Evolutionary conservation across 2,888 invertebrate genomes (phyloP).

Genomic region (Charanyca ferruginea): DNA sequence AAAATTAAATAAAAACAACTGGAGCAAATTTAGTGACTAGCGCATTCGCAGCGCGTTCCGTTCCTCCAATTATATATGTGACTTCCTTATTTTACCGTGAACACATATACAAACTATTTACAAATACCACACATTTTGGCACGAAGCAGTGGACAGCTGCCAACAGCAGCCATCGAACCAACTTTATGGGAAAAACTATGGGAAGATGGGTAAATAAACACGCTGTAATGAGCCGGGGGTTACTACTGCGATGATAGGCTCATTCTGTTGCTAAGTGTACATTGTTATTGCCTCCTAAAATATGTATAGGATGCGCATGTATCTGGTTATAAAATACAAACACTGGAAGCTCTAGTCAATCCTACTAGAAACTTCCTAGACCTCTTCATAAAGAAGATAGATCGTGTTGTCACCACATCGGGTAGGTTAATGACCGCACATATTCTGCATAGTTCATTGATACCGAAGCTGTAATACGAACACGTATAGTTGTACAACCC

Average conservation of each 20-base stretch:
- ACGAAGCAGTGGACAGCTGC: slow-evolving; percentile 45
- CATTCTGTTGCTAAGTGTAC: slow-evolving; percentile 27
- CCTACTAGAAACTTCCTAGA: no score
- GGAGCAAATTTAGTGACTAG: no score
- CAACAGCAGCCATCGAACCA: slow-evolving; percentile 33
- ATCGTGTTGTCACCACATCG: no score
- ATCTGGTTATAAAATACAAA: background rate
- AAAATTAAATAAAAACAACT: no score
- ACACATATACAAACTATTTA: background rate
- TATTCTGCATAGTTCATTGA: no score
- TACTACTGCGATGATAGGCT: slow-evolving; percentile 20
- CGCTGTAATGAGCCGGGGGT: slow-evolving; percentile 38
- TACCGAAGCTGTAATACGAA: no score
- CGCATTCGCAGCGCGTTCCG: no score
- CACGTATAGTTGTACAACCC: no score
- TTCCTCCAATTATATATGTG: no score
- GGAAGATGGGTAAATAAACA: slow-evolving; percentile 53
- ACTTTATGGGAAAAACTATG: slow-evolving; percentile 50
- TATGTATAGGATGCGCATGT: slow-evolving; percentile 2
- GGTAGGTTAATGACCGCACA: no score
- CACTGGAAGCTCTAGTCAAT: no score
- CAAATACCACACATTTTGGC: slow-evolving; percentile 43
- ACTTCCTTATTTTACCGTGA: background rate
- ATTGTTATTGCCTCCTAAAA: slow-evolving; percentile 14
- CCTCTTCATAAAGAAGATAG: no score